These are phyloP conservation scores for Orbicella faveolata DNA, from an alignment of 64 coral and sea anemone genomes.

Conservation along the genomic window DNA sequence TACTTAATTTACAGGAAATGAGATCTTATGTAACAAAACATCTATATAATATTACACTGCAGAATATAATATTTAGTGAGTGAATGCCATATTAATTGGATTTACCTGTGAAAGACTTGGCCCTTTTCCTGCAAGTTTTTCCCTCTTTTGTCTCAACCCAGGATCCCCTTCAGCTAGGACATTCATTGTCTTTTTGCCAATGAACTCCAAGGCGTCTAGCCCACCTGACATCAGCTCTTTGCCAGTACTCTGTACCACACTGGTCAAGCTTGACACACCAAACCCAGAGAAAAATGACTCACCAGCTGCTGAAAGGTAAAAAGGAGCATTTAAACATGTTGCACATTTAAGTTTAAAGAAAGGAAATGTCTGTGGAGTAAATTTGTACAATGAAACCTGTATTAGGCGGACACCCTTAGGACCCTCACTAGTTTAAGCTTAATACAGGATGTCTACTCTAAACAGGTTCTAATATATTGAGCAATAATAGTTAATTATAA, in stretches of 20 bases:
- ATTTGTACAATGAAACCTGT: too few relatives aligned
- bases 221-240: conserved; percentile 73
- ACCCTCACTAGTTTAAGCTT: too few relatives aligned
- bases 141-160: conserved; percentile 76
- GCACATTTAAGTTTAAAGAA: too few relatives aligned
- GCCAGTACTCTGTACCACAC: conserved; percentile 65
- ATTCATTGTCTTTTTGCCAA: conserved; percentile 99
- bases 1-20: too few relatives aligned
- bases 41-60: too few relatives aligned
- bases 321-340: neutral
- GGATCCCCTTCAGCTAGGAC: conserved; percentile 91
- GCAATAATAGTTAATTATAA: too few relatives aligned
- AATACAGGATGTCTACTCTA: too few relatives aligned
- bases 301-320: neutral
- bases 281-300: conserved; percentile 78
- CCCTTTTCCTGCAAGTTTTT: conserved; percentile 68
- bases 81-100: neutral
- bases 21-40: too few relatives aligned
- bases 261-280: conserved; percentile 64
- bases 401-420: too few relatives aligned
- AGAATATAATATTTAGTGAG: too few relatives aligned
- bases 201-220: conserved; percentile 86
- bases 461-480: too few relatives aligned
- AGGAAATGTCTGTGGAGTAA: too few relatives aligned
- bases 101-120: conserved; percentile 82